Percentiles rank a stretch among this genome's conserved stretches.
Evolutionary conservation across 2,888 invertebrate genomes (phyloP).

Genomic region (Hesperia comma): DNA sequence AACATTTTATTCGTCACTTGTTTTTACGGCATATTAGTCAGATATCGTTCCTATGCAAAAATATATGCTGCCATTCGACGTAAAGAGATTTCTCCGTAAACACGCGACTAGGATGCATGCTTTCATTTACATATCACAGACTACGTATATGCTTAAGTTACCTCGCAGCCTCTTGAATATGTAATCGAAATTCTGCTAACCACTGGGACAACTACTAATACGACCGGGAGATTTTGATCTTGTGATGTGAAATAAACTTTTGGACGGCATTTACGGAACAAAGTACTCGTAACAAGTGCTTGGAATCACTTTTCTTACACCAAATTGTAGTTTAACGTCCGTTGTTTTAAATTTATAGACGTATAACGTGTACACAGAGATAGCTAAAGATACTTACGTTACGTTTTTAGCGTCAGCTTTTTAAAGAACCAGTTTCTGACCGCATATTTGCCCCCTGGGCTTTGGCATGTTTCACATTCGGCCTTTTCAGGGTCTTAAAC

Average conservation of each 20-base stretch:
- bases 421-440: too few relatives aligned
- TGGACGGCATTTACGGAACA: not conserved
- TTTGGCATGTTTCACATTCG: too few relatives aligned
- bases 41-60: constrained; percentile 1
- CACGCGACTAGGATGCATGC: constrained; percentile 33
- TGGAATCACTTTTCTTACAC: not conserved
- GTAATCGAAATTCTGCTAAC: constrained; percentile 41
- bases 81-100: constrained; percentile 22
- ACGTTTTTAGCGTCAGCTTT: not conserved
- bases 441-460: too few relatives aligned
- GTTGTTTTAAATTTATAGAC: not conserved
- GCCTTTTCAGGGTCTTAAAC: too few relatives aligned
- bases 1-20: not conserved
- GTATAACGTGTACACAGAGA: not conserved
- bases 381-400: not conserved
- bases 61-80: constrained; percentile 3
- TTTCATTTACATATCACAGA: constrained; percentile 45
- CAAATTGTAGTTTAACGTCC: not conserved
- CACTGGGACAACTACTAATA: constrained; percentile 36
- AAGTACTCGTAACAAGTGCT: constrained; percentile 6
- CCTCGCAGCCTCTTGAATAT: constrained; percentile 42
- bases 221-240: constrained; percentile 29
- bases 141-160: constrained; percentile 35
- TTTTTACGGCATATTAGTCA: not conserved
- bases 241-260: not conserved